Evolutionary conservation across 2,888 invertebrate species (phyloP), one percentile per base, ranked within the genome.

Genomic region (Habrosyne pyritoides): DNA sequence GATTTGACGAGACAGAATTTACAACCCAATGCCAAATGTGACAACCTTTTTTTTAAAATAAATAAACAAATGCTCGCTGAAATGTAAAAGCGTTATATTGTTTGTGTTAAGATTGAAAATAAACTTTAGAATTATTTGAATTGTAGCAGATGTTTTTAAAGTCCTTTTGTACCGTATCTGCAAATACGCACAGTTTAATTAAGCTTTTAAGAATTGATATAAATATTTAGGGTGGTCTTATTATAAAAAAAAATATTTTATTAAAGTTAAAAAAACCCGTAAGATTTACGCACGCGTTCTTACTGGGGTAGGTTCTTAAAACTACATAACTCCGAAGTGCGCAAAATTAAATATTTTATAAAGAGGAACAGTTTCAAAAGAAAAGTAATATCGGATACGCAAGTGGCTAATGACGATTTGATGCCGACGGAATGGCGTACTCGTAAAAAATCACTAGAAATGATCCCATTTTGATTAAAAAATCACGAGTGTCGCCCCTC

Each of bases 391-490:
- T 90, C 86, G 83, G 81, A 86, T 86, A 87, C 90, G 87, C 90
- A 84, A 91, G 85, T 89, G 90, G 81, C 89, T 92, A 91, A 92
- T 89, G 91, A 91, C 86, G 77, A 81, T 91, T 91, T 91, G 90
- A 92, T 91, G 84, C 84, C 79, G 78, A 63, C 85, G 77, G 83
- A 88, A 87, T 83, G 89, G 86, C 81, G 80, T 81, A 82, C 84
- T 91, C 91, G 89, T 91, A 91, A 91, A 92, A 90, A 91, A 90
- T 90, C 91, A 91, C 91, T 90, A 88, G 89, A 85, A 89, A 87
- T 88, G 89, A 89, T 89, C 86, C 88, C 83, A 88, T 91, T 91
- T 91, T 92, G 91, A 92, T 92, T 91, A 92, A 91, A 92, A 91
- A 92, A 90, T 91, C 91, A 91, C 86, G 78, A 79, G 77, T 78